A percentile compares a stretch with the other conserved stretches of the same genome.
These are phyloP conservation scores for Pelusios castaneus DNA, from an alignment of 2,113 vertebrate genomes.

Conservation along the genomic window DNA sequence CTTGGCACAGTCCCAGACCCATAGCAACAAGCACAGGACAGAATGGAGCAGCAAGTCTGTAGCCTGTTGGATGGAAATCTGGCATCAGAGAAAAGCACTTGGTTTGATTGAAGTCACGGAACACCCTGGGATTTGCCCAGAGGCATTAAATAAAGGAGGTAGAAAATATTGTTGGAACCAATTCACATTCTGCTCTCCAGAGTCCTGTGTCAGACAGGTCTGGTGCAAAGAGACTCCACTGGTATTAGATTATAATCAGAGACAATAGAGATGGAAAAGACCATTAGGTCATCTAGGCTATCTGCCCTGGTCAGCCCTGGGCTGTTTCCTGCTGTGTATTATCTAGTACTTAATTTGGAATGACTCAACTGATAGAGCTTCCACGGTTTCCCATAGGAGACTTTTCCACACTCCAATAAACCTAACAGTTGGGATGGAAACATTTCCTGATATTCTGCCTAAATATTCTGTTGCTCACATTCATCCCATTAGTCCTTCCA, in stretches of 20 bases:
- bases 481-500: constrained; percentile 26
- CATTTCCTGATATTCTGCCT: constrained; percentile 42
- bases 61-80: background rate
- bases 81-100: constrained; percentile 52
- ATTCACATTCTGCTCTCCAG: constrained; percentile 55
- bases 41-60: background rate
- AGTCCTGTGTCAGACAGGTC: constrained; percentile 53
- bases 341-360: constrained; percentile 50
- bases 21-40: background rate
- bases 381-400: constrained; percentile 59
- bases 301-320: background rate
- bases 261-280: constrained; percentile 55
- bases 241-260: background rate
- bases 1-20: background rate
- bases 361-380: constrained; percentile 57
- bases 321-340: constrained; percentile 54
- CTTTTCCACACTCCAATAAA: constrained; percentile 52
- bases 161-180: constrained; percentile 55
- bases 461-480: constrained; percentile 41
- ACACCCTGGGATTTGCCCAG: constrained; percentile 35
- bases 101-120: constrained; percentile 54
- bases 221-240: constrained; percentile 29
- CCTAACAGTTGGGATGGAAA: constrained; percentile 58
- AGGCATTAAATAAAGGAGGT: constrained; percentile 40
- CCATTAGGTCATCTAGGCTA: constrained; percentile 69